phyloP scores from a whole-genome alignment of 2,113 vertebrate species.

The Petroica traversi region DNA sequence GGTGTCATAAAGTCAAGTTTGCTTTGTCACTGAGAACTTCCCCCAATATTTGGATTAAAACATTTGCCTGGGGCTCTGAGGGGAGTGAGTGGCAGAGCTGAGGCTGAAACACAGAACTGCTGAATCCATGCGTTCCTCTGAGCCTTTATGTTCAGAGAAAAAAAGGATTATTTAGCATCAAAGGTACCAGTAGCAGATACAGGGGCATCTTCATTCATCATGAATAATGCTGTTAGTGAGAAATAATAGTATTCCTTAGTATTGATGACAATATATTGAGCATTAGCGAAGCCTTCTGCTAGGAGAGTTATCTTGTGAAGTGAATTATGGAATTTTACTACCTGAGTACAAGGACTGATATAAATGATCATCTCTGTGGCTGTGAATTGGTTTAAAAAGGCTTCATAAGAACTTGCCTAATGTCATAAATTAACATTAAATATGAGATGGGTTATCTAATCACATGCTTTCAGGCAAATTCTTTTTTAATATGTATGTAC shows the following conservation, averaged over 20 bases:
- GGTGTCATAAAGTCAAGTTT: background rate
- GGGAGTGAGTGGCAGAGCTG: background rate
- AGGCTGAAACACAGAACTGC: background rate
- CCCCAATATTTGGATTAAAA: background rate
- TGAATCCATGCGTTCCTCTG: background rate
- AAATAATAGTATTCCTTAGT: constrained; percentile 55
- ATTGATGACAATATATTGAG: constrained; percentile 52
- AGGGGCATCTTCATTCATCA: constrained; percentile 19
- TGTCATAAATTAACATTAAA: constrained; percentile 71
- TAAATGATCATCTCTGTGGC: constrained; percentile 40
- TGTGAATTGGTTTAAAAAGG: constrained; percentile 62
- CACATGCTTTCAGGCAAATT: constrained; percentile 52
- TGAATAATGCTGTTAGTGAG: constrained; percentile 35
- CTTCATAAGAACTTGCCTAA: constrained; percentile 65
- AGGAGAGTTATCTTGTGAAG: constrained; percentile 47
- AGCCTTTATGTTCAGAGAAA: background rate
- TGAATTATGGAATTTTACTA: constrained; percentile 68
- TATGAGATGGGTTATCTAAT: constrained; percentile 49
- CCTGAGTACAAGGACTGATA: constrained; percentile 54
- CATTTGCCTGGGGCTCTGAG: rapidly evolving
- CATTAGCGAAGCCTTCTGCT: constrained; percentile 14
- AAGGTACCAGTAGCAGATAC: constrained; percentile 1
- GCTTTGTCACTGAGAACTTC: background rate
- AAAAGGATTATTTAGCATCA: constrained; percentile 25
- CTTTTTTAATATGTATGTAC: constrained; percentile 59